Base-by-base conservation (phyloP, 1,140 invertebrate genomes). In the Hycleus phaleratus region DNA sequence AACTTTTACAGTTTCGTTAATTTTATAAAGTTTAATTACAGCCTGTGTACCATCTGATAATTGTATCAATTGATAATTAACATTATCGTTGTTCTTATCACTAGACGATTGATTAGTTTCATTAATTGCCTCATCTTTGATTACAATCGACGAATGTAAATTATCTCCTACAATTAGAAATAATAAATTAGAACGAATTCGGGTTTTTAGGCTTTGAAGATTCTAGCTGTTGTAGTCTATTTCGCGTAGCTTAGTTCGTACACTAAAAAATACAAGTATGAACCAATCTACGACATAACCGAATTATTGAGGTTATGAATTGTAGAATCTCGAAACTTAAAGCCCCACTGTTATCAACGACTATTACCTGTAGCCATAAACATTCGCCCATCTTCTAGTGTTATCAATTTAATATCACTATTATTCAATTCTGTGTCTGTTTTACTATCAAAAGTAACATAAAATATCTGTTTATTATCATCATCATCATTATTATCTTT, bases 311-410 rank as follows among this genome's bases (percentile, higher is more conserved):
- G 18, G 18, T 18, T 18, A 18, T 18, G 18, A 18, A 18, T 18
- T 18, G 18, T 18, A 18, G 18, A 18, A 18, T 18, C 18, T 18
- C 18, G 18, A 18, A 18, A 18, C 18, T 1, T 18, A 18, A 18
- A 18, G 18, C 18, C 18, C 18, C 2, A 18, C 18, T 18, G 18
- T 18, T 18, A 18, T 18, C 18, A 18, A 44, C 9, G 2, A 43
- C 0, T 11, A 39, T 42, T 49, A 61, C 56, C 60, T 50, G 59
- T 57, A 39, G 61, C 60, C 47, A 53, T 54, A 51, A 61, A 64
- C 11, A 61, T 59, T 18, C 54, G 46, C 5, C 58, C 56, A 59
- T 64, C 54, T n/a, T 58, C 61, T 10, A 66, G n/a, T 38, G 53
- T 62, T 11, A 66, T 57, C 42, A 66, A 48, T 55, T 64, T 63